A percentile compares a stretch with the other conserved stretches of the same genome.
Evolutionary conservation across 2,113 vertebrate species (phyloP).

Genomic region (Brachypodius melanocephalos): DNA sequence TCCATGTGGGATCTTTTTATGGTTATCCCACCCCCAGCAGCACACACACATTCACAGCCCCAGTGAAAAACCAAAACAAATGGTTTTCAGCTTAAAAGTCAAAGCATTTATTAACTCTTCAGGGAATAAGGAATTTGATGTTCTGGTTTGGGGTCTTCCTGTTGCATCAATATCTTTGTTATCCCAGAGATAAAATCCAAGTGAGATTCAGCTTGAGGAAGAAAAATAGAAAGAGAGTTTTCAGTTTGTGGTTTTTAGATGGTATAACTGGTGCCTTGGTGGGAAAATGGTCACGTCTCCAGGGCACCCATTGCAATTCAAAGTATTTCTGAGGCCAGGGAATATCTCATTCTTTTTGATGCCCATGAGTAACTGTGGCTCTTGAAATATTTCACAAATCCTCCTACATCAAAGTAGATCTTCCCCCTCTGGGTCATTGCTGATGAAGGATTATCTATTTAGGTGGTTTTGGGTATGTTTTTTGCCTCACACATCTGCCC

Average conservation of each 20-base stretch:
- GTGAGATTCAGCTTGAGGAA: not conserved
- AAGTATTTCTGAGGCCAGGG: not conserved
- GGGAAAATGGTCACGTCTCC: not conserved
- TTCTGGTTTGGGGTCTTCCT: not conserved
- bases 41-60: not conserved
- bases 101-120: not conserved
- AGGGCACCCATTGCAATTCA: not conserved
- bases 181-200: not conserved
- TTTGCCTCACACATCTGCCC: not conserved
- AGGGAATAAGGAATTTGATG: not conserved
- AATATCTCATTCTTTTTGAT: not conserved
- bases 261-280: not conserved
- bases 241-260: not conserved
- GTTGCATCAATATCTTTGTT: not conserved
- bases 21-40: not conserved
- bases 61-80: not conserved
- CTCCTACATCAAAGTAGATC: not conserved
- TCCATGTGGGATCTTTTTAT: not conserved
- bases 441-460: not conserved
- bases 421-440: not conserved
- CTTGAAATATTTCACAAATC: not conserved
- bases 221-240: not conserved
- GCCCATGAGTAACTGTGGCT: fast-evolving
- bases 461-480: not conserved
- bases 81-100: not conserved